Evolutionary conservation across 2,888 invertebrate genomes (phyloP).

Genomic region (Cataglyphis rosenhaueri): DNA sequence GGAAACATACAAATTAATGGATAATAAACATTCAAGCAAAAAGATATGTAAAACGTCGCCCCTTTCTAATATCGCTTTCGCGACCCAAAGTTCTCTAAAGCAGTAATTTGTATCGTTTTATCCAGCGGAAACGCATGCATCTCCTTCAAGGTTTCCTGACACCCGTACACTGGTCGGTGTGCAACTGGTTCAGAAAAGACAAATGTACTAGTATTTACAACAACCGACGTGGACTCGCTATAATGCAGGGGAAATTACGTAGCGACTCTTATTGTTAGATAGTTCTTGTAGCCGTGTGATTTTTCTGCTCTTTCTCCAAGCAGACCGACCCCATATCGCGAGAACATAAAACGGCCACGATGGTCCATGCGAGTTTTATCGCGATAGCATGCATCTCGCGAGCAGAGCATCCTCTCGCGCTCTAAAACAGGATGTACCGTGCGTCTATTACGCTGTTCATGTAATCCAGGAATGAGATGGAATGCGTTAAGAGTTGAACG

Average conservation of each 20-base stretch:
- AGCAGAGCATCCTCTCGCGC: conserved; percentile 31
- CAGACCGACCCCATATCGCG: conserved; percentile 53
- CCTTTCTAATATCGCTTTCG: conserved; percentile 24
- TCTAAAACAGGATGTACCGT: conserved; percentile 42
- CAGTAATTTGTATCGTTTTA: conserved; percentile 51
- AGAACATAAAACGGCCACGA: conserved; percentile 43
- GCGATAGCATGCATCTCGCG: conserved; percentile 40
- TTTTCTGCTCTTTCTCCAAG: conserved; percentile 48
- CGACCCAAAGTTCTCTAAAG: conserved; percentile 3
- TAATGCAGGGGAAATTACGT: conserved; percentile 41
- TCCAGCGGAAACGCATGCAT: conserved; percentile 50
- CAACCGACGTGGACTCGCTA: conserved; percentile 43
- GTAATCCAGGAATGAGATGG: conserved; percentile 36
- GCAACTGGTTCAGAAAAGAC: conserved; percentile 50
- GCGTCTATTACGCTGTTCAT: conserved; percentile 43
- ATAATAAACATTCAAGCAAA: background rate
- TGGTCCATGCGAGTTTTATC: conserved; percentile 57
- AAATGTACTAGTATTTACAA: conserved; percentile 49
- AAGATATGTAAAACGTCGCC: conserved; percentile 10
- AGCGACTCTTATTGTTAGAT: conserved; percentile 56
- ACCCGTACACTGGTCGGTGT: conserved; percentile 31
- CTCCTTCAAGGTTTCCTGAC: conserved; percentile 42
- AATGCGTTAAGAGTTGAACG: conserved; percentile 29
- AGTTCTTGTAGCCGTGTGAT: conserved; percentile 41
- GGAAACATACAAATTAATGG: background rate